A percentile compares a stretch with the other conserved stretches of the same genome.
Conservation (phyloP, 2,888 invertebrate genomes). For the Troglohyphantes excavatus region DNA sequence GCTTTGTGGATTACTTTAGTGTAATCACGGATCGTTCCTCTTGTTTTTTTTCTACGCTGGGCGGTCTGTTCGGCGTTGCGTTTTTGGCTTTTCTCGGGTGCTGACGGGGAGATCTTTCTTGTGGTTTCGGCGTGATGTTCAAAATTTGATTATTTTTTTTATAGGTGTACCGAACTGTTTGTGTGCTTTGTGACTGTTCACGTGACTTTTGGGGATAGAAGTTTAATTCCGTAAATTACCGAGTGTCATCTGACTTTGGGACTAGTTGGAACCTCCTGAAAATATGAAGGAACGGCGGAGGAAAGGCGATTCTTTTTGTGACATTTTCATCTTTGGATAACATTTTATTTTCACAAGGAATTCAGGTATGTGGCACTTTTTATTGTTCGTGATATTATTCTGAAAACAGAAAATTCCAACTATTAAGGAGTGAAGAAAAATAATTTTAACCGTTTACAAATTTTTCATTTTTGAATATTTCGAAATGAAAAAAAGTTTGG, state of each 20-base stretch:
- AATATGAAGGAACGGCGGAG: not conserved
- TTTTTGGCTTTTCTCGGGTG: too few species aligned
- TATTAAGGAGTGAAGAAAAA: too few species aligned
- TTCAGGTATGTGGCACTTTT: slow-evolving; percentile 17
- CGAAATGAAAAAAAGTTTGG: too few species aligned
- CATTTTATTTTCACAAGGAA: not conserved
- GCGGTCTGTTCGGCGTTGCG: not conserved
- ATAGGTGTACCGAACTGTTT: too few species aligned
- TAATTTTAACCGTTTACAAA: too few species aligned
- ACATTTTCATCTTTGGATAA: slow-evolving; percentile 54
- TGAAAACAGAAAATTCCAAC: not conserved
- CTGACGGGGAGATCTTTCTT: too few species aligned
- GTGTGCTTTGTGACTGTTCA: not conserved
- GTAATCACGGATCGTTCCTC: slow-evolving; percentile 44
- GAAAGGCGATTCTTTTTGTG: slow-evolving; percentile 6
- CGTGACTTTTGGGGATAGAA: not conserved
- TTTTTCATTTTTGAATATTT: too few species aligned
- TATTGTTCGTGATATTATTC: not conserved
- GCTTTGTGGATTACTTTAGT: slow-evolving; percentile 39
- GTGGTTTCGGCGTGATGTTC: not conserved
- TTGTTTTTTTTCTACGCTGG: slow-evolving; percentile 1
- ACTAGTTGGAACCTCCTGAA: not conserved
- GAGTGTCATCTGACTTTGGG: not conserved
- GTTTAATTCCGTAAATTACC: not conserved
- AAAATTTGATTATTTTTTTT: slow-evolving; percentile 2